Evolutionary conservation across 2,888 invertebrate species (phyloP).

Genomic region (Diploptera punctata): DNA sequence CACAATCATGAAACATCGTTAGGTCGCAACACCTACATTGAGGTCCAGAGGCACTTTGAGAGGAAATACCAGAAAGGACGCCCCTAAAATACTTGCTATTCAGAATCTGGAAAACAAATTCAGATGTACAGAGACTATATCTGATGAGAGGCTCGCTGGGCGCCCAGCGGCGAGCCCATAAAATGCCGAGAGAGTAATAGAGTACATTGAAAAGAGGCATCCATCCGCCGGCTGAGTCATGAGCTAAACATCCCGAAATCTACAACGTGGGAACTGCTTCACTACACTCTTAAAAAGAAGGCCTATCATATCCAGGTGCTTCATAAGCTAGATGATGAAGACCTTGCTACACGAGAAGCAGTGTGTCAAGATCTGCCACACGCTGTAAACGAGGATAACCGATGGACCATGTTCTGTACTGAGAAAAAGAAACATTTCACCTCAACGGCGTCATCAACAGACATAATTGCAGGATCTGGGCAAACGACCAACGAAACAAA

Average conservation of each 20-base stretch:
- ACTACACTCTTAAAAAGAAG: too few species aligned
- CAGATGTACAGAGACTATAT: too few species aligned
- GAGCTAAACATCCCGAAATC: too few species aligned
- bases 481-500: background rate
- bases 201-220: background rate
- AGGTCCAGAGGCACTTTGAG: background rate
- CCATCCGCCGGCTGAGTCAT: too few species aligned
- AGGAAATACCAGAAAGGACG: too few species aligned
- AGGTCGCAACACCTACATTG: background rate
- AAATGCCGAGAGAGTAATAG: background rate
- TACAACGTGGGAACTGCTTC: background rate
- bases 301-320: too few species aligned
- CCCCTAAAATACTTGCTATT: too few species aligned
- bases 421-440: background rate
- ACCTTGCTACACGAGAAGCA: background rate
- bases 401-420: conserved; percentile 1
- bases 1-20: too few species aligned
- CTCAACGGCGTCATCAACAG: too few species aligned
- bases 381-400: background rate
- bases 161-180: background rate
- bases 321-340: background rate
- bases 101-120: too few species aligned
- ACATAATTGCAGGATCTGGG: conserved; percentile 2
- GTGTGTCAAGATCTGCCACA: background rate
- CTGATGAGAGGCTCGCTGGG: too few species aligned